A percentile compares a stretch with the other conserved stretches of the same genome.
These are phyloP conservation scores for Gryllus bimaculatus DNA, from an alignment of 1,140 invertebrate species.

Conservation along the genomic window DNA sequence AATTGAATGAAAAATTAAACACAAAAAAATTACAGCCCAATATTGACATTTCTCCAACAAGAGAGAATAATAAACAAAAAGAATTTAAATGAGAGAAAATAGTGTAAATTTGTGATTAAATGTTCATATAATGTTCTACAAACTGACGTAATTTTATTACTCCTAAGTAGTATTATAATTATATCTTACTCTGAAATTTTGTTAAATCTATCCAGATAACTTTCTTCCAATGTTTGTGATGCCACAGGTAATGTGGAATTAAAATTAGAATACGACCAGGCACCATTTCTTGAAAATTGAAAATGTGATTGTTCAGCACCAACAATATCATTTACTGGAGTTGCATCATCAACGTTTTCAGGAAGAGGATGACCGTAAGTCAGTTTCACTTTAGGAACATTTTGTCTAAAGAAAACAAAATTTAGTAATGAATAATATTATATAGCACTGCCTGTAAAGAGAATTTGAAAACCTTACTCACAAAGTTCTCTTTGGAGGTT, in stretches of 20 bases:
- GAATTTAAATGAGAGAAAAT: too few species aligned
- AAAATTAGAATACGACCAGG: background rate
- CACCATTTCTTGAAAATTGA: background rate
- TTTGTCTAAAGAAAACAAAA: constrained; percentile 4
- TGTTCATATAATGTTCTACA: background rate
- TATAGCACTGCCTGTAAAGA: background rate
- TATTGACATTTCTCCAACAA: too few species aligned
- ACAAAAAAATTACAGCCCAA: too few species aligned
- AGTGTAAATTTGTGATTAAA: too few species aligned
- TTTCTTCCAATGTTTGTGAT: background rate
- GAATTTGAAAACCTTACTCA: background rate
- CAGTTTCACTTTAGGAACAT: constrained; percentile 8
- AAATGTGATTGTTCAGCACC: background rate
- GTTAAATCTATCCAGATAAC: background rate
- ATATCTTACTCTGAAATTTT: background rate
- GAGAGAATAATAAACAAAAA: too few species aligned
- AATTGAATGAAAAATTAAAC: too few species aligned
- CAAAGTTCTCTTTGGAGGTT: constrained; percentile 9
- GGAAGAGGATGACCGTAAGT: background rate
- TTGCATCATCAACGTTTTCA: constrained; percentile 7
- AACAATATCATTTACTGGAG: background rate
- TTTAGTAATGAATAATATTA: background rate
- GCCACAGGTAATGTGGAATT: background rate
- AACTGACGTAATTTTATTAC: background rate
- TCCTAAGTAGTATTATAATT: background rate